phyloP scores from a whole-genome alignment of 2,113 vertebrate genomes.

The Micromys minutus region DNA sequence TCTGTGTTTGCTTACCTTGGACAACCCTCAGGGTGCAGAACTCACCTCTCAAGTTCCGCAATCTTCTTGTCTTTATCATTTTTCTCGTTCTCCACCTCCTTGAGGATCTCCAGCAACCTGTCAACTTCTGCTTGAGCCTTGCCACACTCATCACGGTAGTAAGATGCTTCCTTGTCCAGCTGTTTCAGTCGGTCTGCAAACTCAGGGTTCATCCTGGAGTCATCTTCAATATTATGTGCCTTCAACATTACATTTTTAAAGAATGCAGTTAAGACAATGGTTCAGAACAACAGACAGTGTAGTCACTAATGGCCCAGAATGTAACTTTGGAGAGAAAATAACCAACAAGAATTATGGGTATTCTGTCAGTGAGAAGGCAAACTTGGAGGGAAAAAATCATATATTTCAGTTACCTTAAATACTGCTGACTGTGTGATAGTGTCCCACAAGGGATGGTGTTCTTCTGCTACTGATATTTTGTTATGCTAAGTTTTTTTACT shows the following conservation, averaged over 20 bases:
- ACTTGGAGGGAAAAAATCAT: background rate
- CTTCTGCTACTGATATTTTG: conserved; percentile 17
- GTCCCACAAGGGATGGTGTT: background rate
- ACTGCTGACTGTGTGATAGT: background rate
- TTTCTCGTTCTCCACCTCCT: conserved; percentile 93
- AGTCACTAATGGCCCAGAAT: conserved; percentile 57
- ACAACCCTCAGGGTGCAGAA: conserved; percentile 22
- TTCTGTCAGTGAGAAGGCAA: conserved; percentile 77
- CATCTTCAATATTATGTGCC: conserved; percentile 92
- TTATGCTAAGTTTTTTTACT: background rate
- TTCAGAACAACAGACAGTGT: conserved; percentile 51
- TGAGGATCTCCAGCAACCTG: conserved; percentile 93
- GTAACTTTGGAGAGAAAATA: conserved; percentile 66
- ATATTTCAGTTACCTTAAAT: background rate
- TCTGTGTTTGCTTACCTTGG: background rate
- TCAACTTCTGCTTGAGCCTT: conserved; percentile 95
- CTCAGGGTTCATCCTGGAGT: conserved; percentile 91
- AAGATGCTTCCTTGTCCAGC: conserved; percentile 94
- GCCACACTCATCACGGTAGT: conserved; percentile 93
- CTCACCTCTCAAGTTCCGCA: conserved; percentile 95
- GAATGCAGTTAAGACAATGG: conserved; percentile 73
- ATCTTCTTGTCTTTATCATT: conserved; percentile 96
- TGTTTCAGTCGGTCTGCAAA: conserved; percentile 92
- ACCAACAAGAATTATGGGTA: conserved; percentile 83
- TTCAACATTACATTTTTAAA: conserved; percentile 85